A percentile compares a stretch with the other conserved stretches of the same genome.
phyloP scores from a whole-genome alignment of 2,888 invertebrate species.

The Drosophila villosipedis region DNA sequence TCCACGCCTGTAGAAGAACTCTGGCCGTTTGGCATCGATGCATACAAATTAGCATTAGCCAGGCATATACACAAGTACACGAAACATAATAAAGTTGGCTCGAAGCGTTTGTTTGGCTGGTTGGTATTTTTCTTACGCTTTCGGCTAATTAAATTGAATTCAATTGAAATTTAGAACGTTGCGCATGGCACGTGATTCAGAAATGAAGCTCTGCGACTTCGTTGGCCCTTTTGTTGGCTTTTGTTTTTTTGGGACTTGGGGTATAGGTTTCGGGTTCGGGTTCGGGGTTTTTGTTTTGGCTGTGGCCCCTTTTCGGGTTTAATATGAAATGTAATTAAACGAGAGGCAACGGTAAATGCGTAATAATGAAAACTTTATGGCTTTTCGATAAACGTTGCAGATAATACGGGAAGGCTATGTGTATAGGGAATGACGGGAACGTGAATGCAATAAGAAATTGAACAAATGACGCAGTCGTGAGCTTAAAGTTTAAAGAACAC shows the following conservation, averaged over 20 bases:
- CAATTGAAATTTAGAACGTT: slow-evolving; percentile 80
- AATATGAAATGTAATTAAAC: slow-evolving; percentile 75
- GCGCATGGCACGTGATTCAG: slow-evolving; percentile 74
- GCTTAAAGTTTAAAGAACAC: slow-evolving; percentile 20
- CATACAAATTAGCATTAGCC: slow-evolving; percentile 68
- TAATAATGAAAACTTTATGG: slow-evolving; percentile 80
- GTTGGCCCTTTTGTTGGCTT: slow-evolving; percentile 38
- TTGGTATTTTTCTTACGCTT: slow-evolving; percentile 70
- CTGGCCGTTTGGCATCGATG: slow-evolving; percentile 38
- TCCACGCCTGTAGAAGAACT: slow-evolving; percentile 39
- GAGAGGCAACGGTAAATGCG: slow-evolving; percentile 74
- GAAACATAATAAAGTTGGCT: slow-evolving; percentile 38
- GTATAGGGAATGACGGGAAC: slow-evolving; percentile 35
- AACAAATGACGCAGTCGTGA: slow-evolving; percentile 42
- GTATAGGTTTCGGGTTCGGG: not conserved
- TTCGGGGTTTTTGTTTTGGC: slow-evolving; percentile 30
- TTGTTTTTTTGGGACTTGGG: slow-evolving; percentile 1
- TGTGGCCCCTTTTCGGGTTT: slow-evolving; percentile 61
- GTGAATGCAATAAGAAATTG: slow-evolving; percentile 44
- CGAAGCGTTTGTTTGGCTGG: slow-evolving; percentile 30
- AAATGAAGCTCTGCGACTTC: slow-evolving; percentile 36
- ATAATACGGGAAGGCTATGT: slow-evolving; percentile 47
- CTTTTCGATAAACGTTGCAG: slow-evolving; percentile 73
- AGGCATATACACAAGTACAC: not conserved
- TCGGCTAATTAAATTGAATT: slow-evolving; percentile 79